Evolutionary conservation across 1,140 invertebrate species (phyloP), one percentile per base, ranked within the genome.

Genomic region (Prorops nasuta): DNA sequence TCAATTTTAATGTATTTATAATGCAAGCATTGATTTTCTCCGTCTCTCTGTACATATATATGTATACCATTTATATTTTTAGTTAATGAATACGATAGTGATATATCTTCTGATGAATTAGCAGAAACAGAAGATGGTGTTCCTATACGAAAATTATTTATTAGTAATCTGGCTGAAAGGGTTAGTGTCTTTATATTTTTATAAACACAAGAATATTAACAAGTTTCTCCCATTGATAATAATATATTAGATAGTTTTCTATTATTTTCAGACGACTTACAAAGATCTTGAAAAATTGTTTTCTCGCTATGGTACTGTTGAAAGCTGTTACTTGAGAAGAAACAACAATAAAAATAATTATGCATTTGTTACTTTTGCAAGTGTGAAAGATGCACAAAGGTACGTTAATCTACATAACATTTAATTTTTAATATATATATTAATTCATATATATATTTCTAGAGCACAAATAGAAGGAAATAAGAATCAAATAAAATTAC

Each of bases 61-160:
- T 28, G 4, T 6, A 6, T 28, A 28, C 4, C 10, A 28, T 28
- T 28, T 28, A 28, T 10, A 10, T 28, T 6, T 6, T 10, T 28
- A 28, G 10, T 28, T 10, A 28, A 28, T 28, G 10, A 28, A 28
- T 28, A 28, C 10, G 4, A 28, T 28, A 28, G 4, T 28, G 4
- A 28, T 28, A 6, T 28, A 28, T 4, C 4, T 28, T 6, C 10
- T 10, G 24, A 28, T 6, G 24, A 44, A 8, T 43, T 43, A 22
- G 21, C 16, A 20, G 44, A 34, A 9, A 54, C 62, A 9, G 41
- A 53, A 34, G 72, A 77, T 46, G 69, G 64, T 15, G 54, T 71
- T 12, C 68, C 69, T 16, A 71, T 77, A 44, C 49, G 72, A 51
- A 77, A 75, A 63, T 60, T 77, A 36, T 77, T 75, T 48, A 44